Percentiles rank a stretch among this genome's conserved stretches.
Conservation (phyloP, 2,113 vertebrate genomes). For the Danionella cerebrum region DNA sequence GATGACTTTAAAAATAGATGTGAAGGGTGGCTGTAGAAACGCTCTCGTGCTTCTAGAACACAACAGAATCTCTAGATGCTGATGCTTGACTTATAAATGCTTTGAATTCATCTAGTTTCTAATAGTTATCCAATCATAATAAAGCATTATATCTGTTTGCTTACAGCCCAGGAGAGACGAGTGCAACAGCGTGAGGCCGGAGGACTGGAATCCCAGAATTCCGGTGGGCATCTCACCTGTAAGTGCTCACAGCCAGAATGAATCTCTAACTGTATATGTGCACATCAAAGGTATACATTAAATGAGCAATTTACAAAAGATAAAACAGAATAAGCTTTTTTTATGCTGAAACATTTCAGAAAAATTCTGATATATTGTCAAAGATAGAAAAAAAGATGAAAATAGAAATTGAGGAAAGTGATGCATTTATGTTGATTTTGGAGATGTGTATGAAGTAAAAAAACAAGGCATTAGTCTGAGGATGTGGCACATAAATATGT, state of each 20-base stretch:
- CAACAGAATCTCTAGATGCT: slow-evolving; percentile 34
- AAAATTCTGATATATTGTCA: no score
- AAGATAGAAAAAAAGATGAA: no score
- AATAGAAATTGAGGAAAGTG: no score
- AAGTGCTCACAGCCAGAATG: slow-evolving; percentile 41
- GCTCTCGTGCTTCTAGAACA: slow-evolving; percentile 47
- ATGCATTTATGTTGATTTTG: no score
- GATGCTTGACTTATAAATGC: slow-evolving; percentile 5
- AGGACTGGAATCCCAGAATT: slow-evolving; percentile 73
- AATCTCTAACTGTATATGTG: neutral
- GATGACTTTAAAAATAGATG: slow-evolving; percentile 61
- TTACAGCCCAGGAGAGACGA: slow-evolving; percentile 68
- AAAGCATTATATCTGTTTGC: slow-evolving; percentile 31
- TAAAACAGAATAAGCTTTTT: no score
- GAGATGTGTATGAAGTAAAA: no score
- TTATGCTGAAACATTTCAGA: no score
- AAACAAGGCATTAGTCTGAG: no score
- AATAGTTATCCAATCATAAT: neutral
- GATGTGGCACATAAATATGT: no score
- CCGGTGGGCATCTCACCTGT: slow-evolving; percentile 72
- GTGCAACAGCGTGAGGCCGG: slow-evolving; percentile 66
- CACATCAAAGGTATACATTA: neutral
- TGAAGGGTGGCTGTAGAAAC: no score
- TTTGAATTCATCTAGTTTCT: no score
- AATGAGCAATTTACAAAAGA: no score